phyloP scores from a whole-genome alignment of 2,797 vertebrate genomes.

The Sardinella longiceps region DNA sequence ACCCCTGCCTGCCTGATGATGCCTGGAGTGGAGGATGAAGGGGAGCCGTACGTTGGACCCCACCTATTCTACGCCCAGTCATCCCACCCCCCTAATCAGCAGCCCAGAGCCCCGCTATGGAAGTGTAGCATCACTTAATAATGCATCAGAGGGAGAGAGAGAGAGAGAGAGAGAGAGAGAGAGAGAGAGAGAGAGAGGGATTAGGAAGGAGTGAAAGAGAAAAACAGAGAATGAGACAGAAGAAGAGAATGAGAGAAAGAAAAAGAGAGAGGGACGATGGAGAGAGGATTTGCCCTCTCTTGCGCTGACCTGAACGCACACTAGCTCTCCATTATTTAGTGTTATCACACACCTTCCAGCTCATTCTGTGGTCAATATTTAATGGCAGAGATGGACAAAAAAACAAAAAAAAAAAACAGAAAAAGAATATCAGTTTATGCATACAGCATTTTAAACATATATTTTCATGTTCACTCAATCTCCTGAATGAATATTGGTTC shows the following conservation, averaged over 20 bases:
- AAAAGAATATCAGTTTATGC: not conserved
- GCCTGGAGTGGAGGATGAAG: not conserved
- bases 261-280: constrained; percentile 73
- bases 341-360: constrained; percentile 98
- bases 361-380: constrained; percentile 97
- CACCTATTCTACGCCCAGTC: constrained; percentile 56
- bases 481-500: constrained; percentile 44
- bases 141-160: constrained; percentile 94
- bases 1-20: constrained; percentile 37
- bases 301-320: constrained; percentile 89
- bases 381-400: constrained; percentile 70
- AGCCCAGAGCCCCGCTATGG: constrained; percentile 87
- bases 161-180: constrained; percentile 29
- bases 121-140: constrained; percentile 99
- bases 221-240: constrained; percentile 61
- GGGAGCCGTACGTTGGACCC: not conserved
- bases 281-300: constrained; percentile 84
- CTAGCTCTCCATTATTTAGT: constrained; percentile 97
- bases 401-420: constrained; percentile 38
- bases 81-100: constrained; percentile 48
- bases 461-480: constrained; percentile 65
- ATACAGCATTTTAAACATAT: constrained; percentile 56
- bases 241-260: constrained; percentile 19
- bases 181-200: not conserved
- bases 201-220: not conserved